Percentiles rank a stretch among this genome's conserved stretches.
phyloP scores from a whole-genome alignment of 2,797 vertebrate species.

The Siniperca undulata region DNA sequence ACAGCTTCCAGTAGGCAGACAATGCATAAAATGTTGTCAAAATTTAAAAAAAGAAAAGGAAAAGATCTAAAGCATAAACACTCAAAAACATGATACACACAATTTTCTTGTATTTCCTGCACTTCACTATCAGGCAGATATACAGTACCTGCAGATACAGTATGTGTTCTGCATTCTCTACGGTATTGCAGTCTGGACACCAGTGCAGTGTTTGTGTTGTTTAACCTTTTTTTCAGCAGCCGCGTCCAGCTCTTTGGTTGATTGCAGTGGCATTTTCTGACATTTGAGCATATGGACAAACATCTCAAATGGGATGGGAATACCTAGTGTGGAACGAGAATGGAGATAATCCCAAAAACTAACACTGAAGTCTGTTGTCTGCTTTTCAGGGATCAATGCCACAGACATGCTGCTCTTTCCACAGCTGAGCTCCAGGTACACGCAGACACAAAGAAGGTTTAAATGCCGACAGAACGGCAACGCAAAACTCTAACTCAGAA shows the following conservation, averaged over 20 bases:
- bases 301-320: constrained; percentile 85
- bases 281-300: constrained; percentile 86
- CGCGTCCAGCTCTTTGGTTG: constrained; percentile 58
- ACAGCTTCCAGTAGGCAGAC: not conserved
- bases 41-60: not conserved
- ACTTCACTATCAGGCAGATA: not conserved
- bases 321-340: constrained; percentile 86
- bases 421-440: constrained; percentile 65
- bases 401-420: constrained; percentile 54
- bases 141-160: constrained; percentile 23
- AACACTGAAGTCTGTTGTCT: constrained; percentile 79
- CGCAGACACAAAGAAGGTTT: constrained; percentile 14
- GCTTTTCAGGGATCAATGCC: constrained; percentile 64
- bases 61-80: not conserved
- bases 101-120: not conserved
- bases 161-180: constrained; percentile 22
- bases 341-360: constrained; percentile 93
- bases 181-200: constrained; percentile 31
- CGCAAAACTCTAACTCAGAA: not conserved
- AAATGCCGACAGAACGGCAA: constrained; percentile 4
- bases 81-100: not conserved
- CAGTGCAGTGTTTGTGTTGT: constrained; percentile 53
- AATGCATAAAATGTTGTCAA: not conserved
- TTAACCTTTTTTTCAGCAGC: constrained; percentile 54
- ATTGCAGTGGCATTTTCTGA: constrained; percentile 92